phyloP scores from a whole-genome alignment of 2,113 vertebrate species.

The Crotalus tigris region DNA sequence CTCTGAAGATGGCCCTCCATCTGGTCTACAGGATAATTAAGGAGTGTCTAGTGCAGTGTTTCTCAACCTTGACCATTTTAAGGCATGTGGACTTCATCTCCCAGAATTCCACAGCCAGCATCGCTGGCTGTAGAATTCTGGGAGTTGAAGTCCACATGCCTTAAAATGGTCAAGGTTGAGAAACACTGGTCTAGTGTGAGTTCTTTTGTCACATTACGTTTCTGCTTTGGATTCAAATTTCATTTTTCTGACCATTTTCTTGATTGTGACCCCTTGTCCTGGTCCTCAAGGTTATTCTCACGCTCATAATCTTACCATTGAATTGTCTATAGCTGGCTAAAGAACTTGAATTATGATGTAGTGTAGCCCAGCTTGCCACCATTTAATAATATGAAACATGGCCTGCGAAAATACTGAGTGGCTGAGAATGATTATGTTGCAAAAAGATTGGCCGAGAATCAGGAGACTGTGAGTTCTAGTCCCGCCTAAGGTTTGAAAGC shows the following conservation, averaged over 20 bases:
- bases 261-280: background rate
- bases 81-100: too few species aligned
- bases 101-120: too few species aligned
- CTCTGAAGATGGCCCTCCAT: too few species aligned
- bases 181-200: background rate
- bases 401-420: background rate
- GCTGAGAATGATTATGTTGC: background rate
- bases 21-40: background rate
- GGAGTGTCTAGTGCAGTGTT: background rate
- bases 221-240: background rate
- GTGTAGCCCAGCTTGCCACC: background rate
- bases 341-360: background rate
- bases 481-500: too few species aligned
- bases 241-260: background rate
- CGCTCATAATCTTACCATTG: background rate
- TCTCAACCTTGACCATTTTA: too few species aligned
- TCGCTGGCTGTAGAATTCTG: too few species aligned
- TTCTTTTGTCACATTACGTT: background rate
- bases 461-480: too few species aligned
- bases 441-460: background rate
- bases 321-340: background rate
- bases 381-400: background rate
- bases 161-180: too few species aligned
- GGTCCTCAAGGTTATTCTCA: background rate
- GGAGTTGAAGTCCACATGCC: too few species aligned